A percentile compares a stretch with the other conserved stretches of the same genome.
phyloP scores from a whole-genome alignment of 2,797 vertebrate species.

The Sebastes aleutianus region DNA sequence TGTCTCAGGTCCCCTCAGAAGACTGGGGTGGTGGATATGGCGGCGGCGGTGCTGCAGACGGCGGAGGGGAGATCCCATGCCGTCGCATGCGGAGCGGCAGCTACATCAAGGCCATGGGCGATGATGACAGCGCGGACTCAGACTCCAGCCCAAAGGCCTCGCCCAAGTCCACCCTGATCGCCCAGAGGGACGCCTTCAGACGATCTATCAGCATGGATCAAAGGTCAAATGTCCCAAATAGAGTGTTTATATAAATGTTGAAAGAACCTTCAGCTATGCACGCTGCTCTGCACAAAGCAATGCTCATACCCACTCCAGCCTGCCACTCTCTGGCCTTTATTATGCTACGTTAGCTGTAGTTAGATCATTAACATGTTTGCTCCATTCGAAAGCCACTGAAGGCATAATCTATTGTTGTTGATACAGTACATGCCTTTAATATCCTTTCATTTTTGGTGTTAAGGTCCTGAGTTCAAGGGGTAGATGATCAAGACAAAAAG shows the following conservation, averaged over 20 bases:
- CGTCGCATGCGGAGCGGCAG: conserved; percentile 98
- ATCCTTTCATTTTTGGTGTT: neutral
- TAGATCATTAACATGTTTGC: neutral
- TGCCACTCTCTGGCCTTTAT: neutral
- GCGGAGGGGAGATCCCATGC: conserved; percentile 95
- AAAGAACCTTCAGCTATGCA: neutral
- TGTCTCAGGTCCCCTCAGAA: conserved; percentile 91
- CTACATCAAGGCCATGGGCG: conserved; percentile 99
- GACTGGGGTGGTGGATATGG: conserved; percentile 93
- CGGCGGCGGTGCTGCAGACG: conserved; percentile 74
- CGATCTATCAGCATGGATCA: conserved; percentile 97
- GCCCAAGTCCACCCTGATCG: conserved; percentile 87
- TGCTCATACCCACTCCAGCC: neutral
- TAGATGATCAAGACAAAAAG: neutral
- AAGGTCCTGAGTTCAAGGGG: neutral
- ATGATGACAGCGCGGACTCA: conserved; percentile 95
- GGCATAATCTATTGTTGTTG: neutral
- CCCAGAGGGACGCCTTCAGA: conserved; percentile 91
- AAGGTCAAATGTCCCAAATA: conserved; percentile 79
- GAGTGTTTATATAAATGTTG: neutral
- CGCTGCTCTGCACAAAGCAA: neutral
- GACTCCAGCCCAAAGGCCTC: conserved; percentile 92
- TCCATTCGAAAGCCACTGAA: neutral
- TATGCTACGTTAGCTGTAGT: neutral
- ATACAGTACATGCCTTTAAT: neutral